Conservation (phyloP, 2,888 invertebrate species). For the Balanococcus diminutus region DNA sequence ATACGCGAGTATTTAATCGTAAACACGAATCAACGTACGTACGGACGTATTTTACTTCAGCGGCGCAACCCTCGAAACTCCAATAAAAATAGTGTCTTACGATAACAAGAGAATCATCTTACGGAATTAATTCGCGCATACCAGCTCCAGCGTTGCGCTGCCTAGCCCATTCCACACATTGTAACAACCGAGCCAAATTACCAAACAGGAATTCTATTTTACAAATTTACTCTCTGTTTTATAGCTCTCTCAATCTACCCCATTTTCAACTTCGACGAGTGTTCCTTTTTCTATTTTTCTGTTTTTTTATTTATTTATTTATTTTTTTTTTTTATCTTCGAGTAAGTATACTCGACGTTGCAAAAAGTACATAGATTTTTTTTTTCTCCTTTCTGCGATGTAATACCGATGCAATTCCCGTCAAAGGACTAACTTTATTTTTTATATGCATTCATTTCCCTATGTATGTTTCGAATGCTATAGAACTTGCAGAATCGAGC, state of each 20-base stretch:
- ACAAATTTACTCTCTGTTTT: not conserved
- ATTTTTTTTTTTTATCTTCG: too few relatives aligned
- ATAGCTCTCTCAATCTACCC: not conserved
- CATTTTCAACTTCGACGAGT: not conserved
- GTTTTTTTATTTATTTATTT: too few relatives aligned
- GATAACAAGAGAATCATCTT: not conserved
- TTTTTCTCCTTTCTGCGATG: not conserved
- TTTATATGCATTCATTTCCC: not conserved
- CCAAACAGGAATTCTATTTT: not conserved
- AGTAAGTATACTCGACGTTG: not conserved
- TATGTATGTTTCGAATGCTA: not conserved
- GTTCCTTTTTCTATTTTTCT: not conserved
- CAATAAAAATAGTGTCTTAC: conserved; percentile 16
- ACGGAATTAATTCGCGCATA: not conserved
- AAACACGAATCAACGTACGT: not conserved
- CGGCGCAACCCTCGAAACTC: not conserved
- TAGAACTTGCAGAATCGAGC: not conserved
- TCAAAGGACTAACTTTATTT: not conserved
- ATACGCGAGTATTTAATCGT: not conserved
- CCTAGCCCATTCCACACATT: not conserved
- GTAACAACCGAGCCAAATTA: not conserved
- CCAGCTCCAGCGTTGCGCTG: not conserved
- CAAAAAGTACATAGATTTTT: not conserved
- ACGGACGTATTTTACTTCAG: not conserved
- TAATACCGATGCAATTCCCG: not conserved